Base-by-base conservation (phyloP, 2,888 invertebrate species). In the Pasiphila rectangulata region DNA sequence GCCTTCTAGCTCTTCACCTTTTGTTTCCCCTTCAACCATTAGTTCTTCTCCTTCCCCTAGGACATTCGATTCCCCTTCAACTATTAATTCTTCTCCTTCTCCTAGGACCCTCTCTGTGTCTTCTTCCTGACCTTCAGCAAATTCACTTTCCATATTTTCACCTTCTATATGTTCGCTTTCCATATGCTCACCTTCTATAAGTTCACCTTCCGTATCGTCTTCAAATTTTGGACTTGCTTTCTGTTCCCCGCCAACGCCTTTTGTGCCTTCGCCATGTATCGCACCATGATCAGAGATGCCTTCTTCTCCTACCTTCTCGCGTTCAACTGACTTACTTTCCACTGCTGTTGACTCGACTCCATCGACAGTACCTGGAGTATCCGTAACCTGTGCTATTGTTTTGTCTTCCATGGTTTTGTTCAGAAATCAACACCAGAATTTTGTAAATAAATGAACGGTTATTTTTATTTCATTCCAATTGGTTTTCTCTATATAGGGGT, bases 401-500 rank as follows among this genome's bases (percentile, higher is more conserved):
- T 56, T 53, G 40, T 60, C 59, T 21, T 62, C 67, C 66, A 71
- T 70, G 36, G 34, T 59, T 12, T 40, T 20, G 6, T 17, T 29
- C 25, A 12, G 3, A 37, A 24, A 15, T 16, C 25, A 9, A 9
- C 6, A 46, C 23, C 38, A 39, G 56, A 65, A 45, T 65, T 66
- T 70, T 23, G 50, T 13, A 3, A 6, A 7, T 13, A 55, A 29
- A 16, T 15, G 23, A 9, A 20, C 10, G 16, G 5, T 1, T 21
- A 27, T 35, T 38, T 37, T 49, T 57, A 59, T 25, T 32, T 81
- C 69, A 84, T 55, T 83, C 83, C 48, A 79, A 59, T 58, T 68
- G 76, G 23, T 75, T 72, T 53, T 85, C 79, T 45, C 70, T 69
- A 46, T 75, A 68, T 78, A 73, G 69, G 42, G 73, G 73, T 55